phyloP scores from a whole-genome alignment of 2,888 invertebrate genomes.

The Orchesellides sinensis region DNA sequence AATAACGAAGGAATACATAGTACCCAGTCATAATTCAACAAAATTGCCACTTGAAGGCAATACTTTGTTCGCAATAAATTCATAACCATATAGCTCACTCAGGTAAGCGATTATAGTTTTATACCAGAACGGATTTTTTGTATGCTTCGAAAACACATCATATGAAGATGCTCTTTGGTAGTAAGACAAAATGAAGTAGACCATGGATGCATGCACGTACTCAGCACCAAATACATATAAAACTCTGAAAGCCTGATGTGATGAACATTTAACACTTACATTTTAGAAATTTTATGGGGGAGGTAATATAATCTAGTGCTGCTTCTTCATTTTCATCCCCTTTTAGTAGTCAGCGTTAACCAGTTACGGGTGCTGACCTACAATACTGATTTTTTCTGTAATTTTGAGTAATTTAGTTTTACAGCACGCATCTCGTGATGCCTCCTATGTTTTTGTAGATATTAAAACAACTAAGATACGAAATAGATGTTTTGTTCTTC shows the following conservation, averaged over 20 bases:
- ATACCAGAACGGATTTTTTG: constrained; percentile 51
- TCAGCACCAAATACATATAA: background rate
- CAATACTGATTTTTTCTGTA: constrained; percentile 30
- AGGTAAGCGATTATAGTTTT: constrained; percentile 51
- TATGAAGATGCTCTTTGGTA: constrained; percentile 25
- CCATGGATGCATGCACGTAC: constrained; percentile 34
- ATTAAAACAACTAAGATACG: constrained; percentile 5
- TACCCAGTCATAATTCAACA: constrained; percentile 5
- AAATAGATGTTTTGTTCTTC: constrained; percentile 23
- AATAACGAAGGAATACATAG: background rate
- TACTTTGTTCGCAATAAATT: constrained; percentile 27
- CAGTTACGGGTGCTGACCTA: constrained; percentile 38
- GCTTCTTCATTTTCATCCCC: background rate
- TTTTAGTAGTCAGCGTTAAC: background rate
- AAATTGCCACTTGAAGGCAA: constrained; percentile 36
- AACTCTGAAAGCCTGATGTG: background rate
- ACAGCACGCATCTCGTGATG: constrained; percentile 39
- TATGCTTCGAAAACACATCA: constrained; percentile 9
- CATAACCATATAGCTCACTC: constrained; percentile 41
- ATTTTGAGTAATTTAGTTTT: constrained; percentile 47
- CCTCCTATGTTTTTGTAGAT: constrained; percentile 31
- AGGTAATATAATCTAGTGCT: constrained; percentile 14
- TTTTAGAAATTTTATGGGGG: constrained; percentile 47
- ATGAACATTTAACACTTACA: constrained; percentile 17
- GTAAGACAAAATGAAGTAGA: constrained; percentile 51